Conservation (phyloP, 1,140 invertebrate species). For the Triops longicaudatus region DNA sequence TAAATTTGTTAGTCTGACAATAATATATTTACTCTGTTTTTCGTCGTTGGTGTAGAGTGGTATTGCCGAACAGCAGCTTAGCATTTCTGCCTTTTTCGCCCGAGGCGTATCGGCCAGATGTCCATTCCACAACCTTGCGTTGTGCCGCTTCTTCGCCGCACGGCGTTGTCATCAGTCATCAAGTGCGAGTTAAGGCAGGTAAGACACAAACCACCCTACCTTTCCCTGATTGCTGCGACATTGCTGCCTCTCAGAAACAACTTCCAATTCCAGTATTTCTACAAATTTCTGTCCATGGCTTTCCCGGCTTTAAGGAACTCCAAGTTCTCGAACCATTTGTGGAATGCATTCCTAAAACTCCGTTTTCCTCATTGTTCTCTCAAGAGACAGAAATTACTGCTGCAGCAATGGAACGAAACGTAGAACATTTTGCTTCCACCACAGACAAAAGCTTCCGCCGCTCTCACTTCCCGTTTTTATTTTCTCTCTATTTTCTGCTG, state of each 20-base stretch:
- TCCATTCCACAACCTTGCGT: background rate
- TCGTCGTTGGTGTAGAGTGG: background rate
- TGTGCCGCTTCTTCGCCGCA: background rate
- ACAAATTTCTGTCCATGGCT: background rate
- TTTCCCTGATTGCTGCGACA: background rate
- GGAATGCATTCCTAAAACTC: background rate
- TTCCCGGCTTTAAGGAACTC: background rate
- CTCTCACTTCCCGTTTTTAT: background rate
- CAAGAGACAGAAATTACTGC: background rate
- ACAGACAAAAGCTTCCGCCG: constrained; percentile 6
- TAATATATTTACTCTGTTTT: no score
- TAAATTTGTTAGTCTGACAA: no score
- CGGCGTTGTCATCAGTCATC: background rate
- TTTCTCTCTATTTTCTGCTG: background rate
- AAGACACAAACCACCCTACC: background rate
- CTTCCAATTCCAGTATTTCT: background rate
- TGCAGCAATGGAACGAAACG: background rate
- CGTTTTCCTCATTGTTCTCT: background rate
- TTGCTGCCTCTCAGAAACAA: background rate
- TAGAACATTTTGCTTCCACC: background rate
- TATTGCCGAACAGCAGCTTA: background rate
- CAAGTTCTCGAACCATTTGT: background rate
- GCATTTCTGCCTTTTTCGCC: background rate
- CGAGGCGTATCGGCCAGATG: background rate
- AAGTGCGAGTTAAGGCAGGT: background rate